phyloP scores from a whole-genome alignment of 2,113 vertebrate genomes.

The Pithys albifrons region DNA sequence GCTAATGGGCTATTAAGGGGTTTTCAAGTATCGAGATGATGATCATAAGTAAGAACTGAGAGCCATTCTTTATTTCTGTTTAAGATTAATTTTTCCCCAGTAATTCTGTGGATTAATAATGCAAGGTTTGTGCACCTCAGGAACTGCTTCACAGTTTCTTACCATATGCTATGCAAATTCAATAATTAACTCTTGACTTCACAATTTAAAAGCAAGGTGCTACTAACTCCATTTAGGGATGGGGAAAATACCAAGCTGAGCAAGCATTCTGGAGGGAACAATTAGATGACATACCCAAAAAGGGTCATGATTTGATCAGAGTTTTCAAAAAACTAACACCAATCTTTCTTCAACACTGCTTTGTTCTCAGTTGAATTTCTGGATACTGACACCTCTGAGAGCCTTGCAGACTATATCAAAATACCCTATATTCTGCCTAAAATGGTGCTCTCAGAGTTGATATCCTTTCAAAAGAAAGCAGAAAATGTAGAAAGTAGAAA shows the following conservation, averaged over 20 bases:
- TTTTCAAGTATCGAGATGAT: slow-evolving; percentile 29
- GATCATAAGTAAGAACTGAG: slow-evolving; percentile 12
- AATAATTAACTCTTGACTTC: slow-evolving; percentile 32
- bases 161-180: slow-evolving; percentile 51
- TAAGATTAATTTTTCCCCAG: slow-evolving; percentile 43
- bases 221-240: neutral
- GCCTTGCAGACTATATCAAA: neutral
- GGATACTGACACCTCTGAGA: neutral
- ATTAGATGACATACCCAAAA: neutral
- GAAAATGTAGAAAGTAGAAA: neutral
- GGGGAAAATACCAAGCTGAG: neutral
- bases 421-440: neutral
- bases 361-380: neutral
- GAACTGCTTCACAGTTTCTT: slow-evolving; percentile 26
- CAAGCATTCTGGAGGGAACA: neutral
- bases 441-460: neutral
- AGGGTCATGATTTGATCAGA: neutral
- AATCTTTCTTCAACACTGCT: neutral
- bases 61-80: slow-evolving; percentile 22
- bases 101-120: slow-evolving; percentile 43
- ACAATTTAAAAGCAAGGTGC: slow-evolving; percentile 9
- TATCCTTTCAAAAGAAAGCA: neutral
- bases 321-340: neutral
- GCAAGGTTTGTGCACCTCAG: slow-evolving; percentile 54
- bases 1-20: slow-evolving; percentile 31